Evolutionary conservation across 2,888 invertebrate genomes (phyloP), one percentile per base, ranked within the genome.

Genomic region (Ophion obscuratus): DNA sequence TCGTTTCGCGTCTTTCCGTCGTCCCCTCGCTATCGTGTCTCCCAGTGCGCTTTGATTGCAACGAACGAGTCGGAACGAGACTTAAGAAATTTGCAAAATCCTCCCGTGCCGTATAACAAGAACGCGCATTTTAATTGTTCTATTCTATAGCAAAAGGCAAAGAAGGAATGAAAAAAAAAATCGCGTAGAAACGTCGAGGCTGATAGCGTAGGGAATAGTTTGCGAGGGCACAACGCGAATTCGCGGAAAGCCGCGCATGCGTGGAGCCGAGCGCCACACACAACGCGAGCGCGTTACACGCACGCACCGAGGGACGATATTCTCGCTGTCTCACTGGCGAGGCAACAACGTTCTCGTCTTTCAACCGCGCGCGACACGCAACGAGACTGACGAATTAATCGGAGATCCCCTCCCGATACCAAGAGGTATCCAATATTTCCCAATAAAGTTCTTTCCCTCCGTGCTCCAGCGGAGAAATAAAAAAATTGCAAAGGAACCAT

Each of bases 271-370:
- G 61, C 10, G 61, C 61, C 0, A 61, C 20, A 61, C 61, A 20
- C 61, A 36, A 24, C 61, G 61, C 61, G 47, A 44, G 44, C 53
- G 71, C 81, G 57, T 44, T 57, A 74, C 47, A 62, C 68, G 11
- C 10, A 61, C 27, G 40, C 40, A 40, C 40, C 40, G 47, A 59
- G 36, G 44, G 14, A 59, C 78, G 20, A 61, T 74, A 57, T 80
- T 80, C 71, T 80, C 80, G 73, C 80, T 74, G 80, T 81, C 66
- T 81, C 80, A 81, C 74, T 81, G 66, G 73, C 24, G 64, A 57
- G 17, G 31, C 53, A 24, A 64, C 73, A 47, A 81, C 81, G 81
- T 74, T 81, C 81, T 59, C 81, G 59, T 74, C 47, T 40, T n/a
- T 61, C 61, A 57, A 40, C 44, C 24, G 40, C 57, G 47, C 20